These are phyloP conservation scores for Heliconius melpomene DNA, from an alignment of 1,140 invertebrate species.

Conservation along the genomic window DNA sequence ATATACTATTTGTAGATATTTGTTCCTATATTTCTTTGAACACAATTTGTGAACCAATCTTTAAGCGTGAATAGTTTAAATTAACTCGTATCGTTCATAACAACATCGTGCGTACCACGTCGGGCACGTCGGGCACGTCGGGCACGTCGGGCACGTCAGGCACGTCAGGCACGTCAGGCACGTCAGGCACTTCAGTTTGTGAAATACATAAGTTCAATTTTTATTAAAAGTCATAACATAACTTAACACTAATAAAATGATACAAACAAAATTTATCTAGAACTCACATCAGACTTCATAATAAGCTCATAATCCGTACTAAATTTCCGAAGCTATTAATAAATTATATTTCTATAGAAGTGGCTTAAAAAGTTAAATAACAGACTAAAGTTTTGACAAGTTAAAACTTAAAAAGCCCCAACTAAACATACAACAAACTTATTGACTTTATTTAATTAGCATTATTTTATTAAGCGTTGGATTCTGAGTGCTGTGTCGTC, in stretches of 20 bases:
- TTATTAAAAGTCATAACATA: too few species aligned
- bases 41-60: not conserved
- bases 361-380: constrained; percentile 26
- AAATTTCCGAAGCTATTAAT: not conserved
- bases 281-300: not conserved
- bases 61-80: not conserved
- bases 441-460: not conserved
- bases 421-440: not conserved
- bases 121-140: too few species aligned
- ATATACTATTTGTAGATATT: not conserved
- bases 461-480: not conserved
- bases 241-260: not conserved
- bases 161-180: too few species aligned
- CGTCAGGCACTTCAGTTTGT: too few species aligned
- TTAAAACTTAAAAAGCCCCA: constrained; percentile 8
- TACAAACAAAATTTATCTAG: not conserved
- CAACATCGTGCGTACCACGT: too few species aligned
- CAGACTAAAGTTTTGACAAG: constrained; percentile 24
- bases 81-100: not conserved
- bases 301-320: not conserved
- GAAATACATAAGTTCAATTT: too few species aligned
- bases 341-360: not conserved
- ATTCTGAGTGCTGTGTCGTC: not conserved
- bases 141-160: too few species aligned
- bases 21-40: not conserved